Evolutionary conservation across 2,888 invertebrate genomes (phyloP).

Genomic region (Dasypolia templi): DNA sequence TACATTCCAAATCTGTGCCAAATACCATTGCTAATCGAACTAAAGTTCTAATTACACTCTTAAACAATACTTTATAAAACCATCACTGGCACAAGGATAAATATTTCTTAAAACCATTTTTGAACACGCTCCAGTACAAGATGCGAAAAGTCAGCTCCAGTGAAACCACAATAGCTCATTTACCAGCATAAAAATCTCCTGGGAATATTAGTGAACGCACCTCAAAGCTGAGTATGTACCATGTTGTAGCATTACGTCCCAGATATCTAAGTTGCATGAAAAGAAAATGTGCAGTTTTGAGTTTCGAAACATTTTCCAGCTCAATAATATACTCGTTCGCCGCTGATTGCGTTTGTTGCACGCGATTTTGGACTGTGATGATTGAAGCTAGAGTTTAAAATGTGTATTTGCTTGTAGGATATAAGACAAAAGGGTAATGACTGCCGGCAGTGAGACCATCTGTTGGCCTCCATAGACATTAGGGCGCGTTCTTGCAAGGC

Average conservation of each 20-base stretch:
- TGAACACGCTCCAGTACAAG: conserved; percentile 2
- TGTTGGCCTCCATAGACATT: conserved; percentile 86
- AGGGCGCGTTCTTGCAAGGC: conserved; percentile 79
- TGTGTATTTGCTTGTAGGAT: conserved; percentile 64
- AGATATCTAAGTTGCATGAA: conserved; percentile 66
- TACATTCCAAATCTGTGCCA: neutral
- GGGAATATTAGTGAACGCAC: conserved; percentile 55
- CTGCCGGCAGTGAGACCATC: conserved; percentile 83
- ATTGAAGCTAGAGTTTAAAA: conserved; percentile 65
- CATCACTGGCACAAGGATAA: conserved; percentile 9
- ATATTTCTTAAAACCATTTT: conserved; percentile 36
- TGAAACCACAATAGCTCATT: conserved; percentile 60
- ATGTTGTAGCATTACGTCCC: conserved; percentile 46
- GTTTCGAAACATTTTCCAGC: conserved; percentile 82
- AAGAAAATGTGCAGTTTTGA: conserved; percentile 80
- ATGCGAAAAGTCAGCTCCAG: conserved; percentile 39
- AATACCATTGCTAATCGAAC: neutral
- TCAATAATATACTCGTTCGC: conserved; percentile 80
- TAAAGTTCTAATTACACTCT: neutral
- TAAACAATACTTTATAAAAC: neutral
- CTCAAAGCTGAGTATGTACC: conserved; percentile 43
- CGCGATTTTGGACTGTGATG: conserved; percentile 65
- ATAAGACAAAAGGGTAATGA: conserved; percentile 86
- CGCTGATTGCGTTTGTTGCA: conserved; percentile 71
- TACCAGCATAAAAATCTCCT: conserved; percentile 41